These are phyloP conservation scores for Scaptomyza flava DNA, from an alignment of 2,888 invertebrate genomes.

Conservation along the genomic window DNA sequence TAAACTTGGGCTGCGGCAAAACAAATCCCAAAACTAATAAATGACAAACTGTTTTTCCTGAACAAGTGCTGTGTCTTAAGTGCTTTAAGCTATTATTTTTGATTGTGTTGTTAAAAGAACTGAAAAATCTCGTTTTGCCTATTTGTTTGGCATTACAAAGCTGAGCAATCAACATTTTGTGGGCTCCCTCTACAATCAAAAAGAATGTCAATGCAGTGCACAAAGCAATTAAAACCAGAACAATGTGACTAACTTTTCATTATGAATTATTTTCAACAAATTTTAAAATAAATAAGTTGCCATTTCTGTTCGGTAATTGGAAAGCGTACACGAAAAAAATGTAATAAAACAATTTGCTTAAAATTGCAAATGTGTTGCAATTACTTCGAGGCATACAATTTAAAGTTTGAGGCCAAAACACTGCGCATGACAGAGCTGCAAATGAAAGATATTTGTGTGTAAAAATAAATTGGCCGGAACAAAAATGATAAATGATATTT, in stretches of 20 bases:
- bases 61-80: slow-evolving; percentile 1
- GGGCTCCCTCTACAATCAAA: neutral
- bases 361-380: slow-evolving; percentile 9
- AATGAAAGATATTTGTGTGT: neutral
- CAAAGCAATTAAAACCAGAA: slow-evolving; percentile 46
- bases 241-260: slow-evolving; percentile 7
- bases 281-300: neutral
- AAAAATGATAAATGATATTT: slow-evolving; percentile 39
- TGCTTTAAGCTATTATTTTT: slow-evolving; percentile 8
- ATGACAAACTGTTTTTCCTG: slow-evolving; percentile 31
- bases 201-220: slow-evolving; percentile 27
- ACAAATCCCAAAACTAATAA: slow-evolving; percentile 61
- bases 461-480: slow-evolving; percentile 3
- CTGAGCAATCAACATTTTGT: slow-evolving; percentile 5
- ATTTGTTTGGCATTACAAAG: slow-evolving; percentile 4
- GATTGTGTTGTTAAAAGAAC: neutral
- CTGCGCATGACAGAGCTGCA: neutral
- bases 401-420: neutral
- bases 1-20: slow-evolving; percentile 40
- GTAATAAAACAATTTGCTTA: neutral
- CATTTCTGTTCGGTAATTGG: slow-evolving; percentile 1
- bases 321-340: neutral
- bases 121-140: neutral
- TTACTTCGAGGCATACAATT: neutral
- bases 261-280: slow-evolving; percentile 4